A percentile compares a stretch with the other conserved stretches of the same genome.
Evolutionary conservation across 2,888 invertebrate genomes (phyloP).

Genomic region (Scrobipalpa atriplicella): DNA sequence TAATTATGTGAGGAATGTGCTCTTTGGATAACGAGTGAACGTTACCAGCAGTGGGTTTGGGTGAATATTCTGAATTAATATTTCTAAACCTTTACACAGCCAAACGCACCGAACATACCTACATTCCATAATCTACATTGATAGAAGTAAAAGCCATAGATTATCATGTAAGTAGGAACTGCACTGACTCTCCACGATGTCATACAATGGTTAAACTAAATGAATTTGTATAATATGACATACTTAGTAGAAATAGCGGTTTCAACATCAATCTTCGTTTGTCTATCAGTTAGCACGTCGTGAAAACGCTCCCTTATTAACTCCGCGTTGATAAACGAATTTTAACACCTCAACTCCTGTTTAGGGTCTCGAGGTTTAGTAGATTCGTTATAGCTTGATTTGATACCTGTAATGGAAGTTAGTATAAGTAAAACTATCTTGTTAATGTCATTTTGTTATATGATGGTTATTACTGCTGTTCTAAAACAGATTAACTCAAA

Average conservation of each 20-base stretch:
- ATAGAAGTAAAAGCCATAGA: too few relatives aligned
- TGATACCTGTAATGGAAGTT: too few relatives aligned
- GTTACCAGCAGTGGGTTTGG: background rate
- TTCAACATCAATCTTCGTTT: background rate
- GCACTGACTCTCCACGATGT: too few relatives aligned
- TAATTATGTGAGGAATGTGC: slow-evolving; percentile 2
- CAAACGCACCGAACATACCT: too few relatives aligned
- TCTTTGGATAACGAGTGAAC: background rate
- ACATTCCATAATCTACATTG: too few relatives aligned
- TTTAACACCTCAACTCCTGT: slow-evolving; percentile 9
- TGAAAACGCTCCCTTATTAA: slow-evolving; percentile 8
- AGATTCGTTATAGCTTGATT: background rate
- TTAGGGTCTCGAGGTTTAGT: background rate
- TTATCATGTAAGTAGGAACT: too few relatives aligned
- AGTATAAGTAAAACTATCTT: too few relatives aligned
- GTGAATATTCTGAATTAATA: background rate
- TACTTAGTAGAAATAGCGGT: background rate
- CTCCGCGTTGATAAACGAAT: slow-evolving; percentile 5
- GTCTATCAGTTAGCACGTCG: slow-evolving; percentile 9
- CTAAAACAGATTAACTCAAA: too few relatives aligned
- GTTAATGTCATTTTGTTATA: too few relatives aligned
- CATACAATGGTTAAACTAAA: background rate
- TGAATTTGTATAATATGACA: background rate
- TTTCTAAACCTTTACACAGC: too few relatives aligned
- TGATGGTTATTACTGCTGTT: too few relatives aligned